Percentiles rank a stretch among this genome's conserved stretches.
Conservation (phyloP, 2,797 vertebrate species). For the Chrysocyon brachyurus region DNA sequence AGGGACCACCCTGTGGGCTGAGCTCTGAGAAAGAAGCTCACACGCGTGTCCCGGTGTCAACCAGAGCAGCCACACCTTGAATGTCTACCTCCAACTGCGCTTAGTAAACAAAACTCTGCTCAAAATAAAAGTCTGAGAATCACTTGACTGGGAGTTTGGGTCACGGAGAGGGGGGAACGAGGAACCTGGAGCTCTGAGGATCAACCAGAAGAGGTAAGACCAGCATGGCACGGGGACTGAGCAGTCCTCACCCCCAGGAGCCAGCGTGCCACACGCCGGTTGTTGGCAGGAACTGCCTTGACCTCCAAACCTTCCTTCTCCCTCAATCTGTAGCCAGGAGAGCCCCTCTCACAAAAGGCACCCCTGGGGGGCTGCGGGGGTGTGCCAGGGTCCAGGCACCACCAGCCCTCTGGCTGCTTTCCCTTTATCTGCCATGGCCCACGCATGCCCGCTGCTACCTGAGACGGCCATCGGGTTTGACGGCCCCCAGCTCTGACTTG, state of each 20-base stretch:
- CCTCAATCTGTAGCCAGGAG: neutral
- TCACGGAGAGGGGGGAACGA: neutral
- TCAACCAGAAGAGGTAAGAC: conserved; percentile 34
- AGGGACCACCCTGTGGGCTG: neutral
- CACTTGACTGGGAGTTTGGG: neutral
- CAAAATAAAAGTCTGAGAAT: conserved; percentile 55
- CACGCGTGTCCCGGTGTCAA: neutral
- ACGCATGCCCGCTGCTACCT: conserved; percentile 93
- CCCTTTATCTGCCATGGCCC: conserved; percentile 71
- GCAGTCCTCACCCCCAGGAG: neutral
- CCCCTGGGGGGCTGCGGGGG: neutral
- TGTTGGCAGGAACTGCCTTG: neutral
- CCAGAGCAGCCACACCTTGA: neutral
- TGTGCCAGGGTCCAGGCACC: neutral
- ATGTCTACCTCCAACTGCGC: neutral
- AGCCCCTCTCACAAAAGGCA: neutral
- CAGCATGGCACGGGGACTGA: neutral
- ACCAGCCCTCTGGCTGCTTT: conserved; percentile 76
- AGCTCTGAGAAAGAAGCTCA: neutral
- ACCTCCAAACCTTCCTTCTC: neutral
- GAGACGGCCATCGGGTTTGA: conserved; percentile 94
- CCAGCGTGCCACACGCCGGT: neutral
- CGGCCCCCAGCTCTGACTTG: conserved; percentile 94
- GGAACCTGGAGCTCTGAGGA: conserved; percentile 22
- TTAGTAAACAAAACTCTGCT: conserved; percentile 42